Conservation (phyloP, 2,888 invertebrate genomes). For the Netelia melanura region DNA sequence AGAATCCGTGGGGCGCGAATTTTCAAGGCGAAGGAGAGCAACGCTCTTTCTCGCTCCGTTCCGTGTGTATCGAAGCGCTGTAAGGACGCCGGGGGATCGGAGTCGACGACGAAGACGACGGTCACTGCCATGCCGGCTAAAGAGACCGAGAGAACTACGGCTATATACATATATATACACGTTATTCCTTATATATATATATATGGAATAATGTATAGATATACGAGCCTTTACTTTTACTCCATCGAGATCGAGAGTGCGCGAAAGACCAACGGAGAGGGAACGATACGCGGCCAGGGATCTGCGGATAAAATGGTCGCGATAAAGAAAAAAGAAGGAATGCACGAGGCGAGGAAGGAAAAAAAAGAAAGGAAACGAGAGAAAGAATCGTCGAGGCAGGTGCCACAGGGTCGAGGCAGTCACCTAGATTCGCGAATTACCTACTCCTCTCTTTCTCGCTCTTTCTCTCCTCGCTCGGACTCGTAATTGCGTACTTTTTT, state of each 20-base stretch:
- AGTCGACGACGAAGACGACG: conserved; percentile 45
- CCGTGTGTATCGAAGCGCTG: conserved; percentile 11
- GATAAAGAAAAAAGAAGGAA: conserved; percentile 21
- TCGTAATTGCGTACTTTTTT: background rate
- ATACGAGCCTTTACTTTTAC: conserved; percentile 65
- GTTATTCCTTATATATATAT: background rate
- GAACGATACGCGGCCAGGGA: conserved; percentile 59
- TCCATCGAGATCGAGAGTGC: conserved; percentile 79
- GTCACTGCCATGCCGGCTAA: conserved; percentile 53
- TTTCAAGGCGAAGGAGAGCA: conserved; percentile 55
- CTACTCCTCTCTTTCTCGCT: background rate
- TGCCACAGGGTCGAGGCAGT: conserved; percentile 46
- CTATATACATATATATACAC: too few species aligned
- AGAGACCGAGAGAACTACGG: conserved; percentile 12
- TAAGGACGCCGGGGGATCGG: conserved; percentile 52
- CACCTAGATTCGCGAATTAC: conserved; percentile 53
- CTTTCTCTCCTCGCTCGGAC: background rate
- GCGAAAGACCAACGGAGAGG: conserved; percentile 54
- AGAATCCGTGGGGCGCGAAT: conserved; percentile 40
- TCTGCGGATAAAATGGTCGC: conserved; percentile 58
- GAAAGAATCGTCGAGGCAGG: conserved; percentile 31
- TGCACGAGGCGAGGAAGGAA: conserved; percentile 4
- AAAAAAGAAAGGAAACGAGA: conserved; percentile 26
- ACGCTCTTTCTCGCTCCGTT: conserved; percentile 19
- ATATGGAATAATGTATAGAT: background rate